Evolutionary conservation across 1,140 invertebrate species (phyloP), one percentile per base, ranked within the genome.

Genomic region (Drosophila pachea): DNA sequence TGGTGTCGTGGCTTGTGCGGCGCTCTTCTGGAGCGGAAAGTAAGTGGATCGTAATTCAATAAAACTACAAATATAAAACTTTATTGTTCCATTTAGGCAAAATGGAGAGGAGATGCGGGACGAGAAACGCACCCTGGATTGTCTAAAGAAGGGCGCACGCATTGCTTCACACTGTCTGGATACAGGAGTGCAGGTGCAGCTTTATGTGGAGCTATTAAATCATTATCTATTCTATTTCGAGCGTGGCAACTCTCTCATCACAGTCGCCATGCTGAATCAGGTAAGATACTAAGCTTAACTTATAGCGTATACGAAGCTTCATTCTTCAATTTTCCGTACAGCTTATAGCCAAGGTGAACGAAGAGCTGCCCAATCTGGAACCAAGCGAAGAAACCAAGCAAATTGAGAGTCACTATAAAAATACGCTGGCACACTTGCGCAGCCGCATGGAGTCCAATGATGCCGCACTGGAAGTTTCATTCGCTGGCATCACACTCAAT

Each of bases 121-220:
- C 90, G 96, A 95, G 5, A 95, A 95, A 77, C 92, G 96, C 56
- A 98, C 98, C 0, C 91, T 97, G 42, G 98, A 99, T 82, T 99
- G 98, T 90, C 90, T 99, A 55, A 99, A 98, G 89, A 99, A 99
- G 90, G 97, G 96, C 5, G 93, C 97, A 1, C 94, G 96, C 68
- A 98, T 99, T 72, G 97, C 97, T 3, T 97, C 95, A 76, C 97
- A 99, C 76, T 99, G 98, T 77, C 97, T 99, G 95, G 98, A 99
- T 90, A 93, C 94, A n/a, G 95, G 95, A 4, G 97, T 99, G 16
- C 97, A 99, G 91, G 96, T 97, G 6, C 97, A 99, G 88, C 91
- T 99, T 3, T 96, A 97, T 88, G 96, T 98, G 12, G 98, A 99
- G 90, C 92, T 99, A 50, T 91, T 99, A 7, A 98, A 98, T 89